phyloP scores from a whole-genome alignment of 2,888 invertebrate species.

The Criorhina ranunculi region DNA sequence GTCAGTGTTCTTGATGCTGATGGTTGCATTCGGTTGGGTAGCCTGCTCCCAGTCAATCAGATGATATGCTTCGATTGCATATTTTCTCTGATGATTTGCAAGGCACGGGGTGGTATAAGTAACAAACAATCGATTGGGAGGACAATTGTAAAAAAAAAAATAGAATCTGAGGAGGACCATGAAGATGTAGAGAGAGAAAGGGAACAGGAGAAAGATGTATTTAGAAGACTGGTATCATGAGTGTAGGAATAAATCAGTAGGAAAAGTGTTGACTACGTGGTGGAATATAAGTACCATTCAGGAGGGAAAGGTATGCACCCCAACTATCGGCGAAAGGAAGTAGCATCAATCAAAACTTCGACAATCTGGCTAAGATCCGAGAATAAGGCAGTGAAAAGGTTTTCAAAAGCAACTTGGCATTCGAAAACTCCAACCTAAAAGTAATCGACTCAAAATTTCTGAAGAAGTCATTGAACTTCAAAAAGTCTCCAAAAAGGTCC shows the following conservation, averaged over 20 bases:
- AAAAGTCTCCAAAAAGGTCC: no score
- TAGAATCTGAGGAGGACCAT: neutral
- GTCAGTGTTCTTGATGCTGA: constrained; percentile 37
- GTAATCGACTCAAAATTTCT: no score
- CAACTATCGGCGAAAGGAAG: no score
- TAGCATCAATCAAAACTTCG: no score
- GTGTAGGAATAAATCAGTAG: constrained; percentile 8
- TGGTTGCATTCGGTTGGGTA: constrained; percentile 17
- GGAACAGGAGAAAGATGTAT: neutral
- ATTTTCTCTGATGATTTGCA: constrained; percentile 34
- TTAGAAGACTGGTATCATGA: neutral
- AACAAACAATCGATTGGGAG: constrained; percentile 51
- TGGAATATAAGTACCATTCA: neutral
- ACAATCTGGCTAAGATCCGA: no score
- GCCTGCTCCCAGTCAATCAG: constrained; percentile 69
- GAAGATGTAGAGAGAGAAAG: neutral
- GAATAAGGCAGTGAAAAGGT: no score
- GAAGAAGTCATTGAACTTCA: no score
- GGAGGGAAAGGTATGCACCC: no score
- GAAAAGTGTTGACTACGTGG: constrained; percentile 31
- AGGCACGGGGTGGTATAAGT: constrained; percentile 13
- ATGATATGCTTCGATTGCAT: constrained; percentile 69
- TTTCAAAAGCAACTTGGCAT: no score
- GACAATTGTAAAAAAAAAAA: constrained; percentile 36
- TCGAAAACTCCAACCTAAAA: no score